phyloP scores from a whole-genome alignment of 2,888 invertebrate genomes.

The Stramonita haemastoma region DNA sequence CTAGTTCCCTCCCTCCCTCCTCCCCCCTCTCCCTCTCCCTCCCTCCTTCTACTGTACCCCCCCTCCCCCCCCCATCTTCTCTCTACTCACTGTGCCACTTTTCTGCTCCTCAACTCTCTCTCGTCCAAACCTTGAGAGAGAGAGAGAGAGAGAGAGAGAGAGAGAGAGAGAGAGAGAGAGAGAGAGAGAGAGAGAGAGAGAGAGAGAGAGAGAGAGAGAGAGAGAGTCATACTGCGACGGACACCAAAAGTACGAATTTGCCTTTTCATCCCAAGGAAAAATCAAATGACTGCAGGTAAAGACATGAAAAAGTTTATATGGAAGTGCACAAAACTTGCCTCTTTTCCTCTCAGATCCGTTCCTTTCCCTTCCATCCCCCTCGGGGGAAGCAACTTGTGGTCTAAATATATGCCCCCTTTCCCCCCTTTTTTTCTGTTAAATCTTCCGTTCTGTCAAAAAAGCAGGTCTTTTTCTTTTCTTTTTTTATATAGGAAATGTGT shows the following conservation, averaged over 20 bases:
- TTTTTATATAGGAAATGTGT: too few species aligned
- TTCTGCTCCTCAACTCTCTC: background rate
- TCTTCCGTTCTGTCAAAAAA: too few species aligned
- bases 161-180: background rate
- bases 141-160: constrained; percentile 3
- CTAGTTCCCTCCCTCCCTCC: background rate
- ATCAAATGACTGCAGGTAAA: constrained; percentile 4
- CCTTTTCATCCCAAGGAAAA: background rate
- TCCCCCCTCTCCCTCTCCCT: background rate
- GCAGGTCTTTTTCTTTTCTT: too few species aligned
- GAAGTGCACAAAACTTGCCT: background rate
- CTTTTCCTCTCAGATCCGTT: background rate
- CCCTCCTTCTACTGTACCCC: too few species aligned
- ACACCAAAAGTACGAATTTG: background rate
- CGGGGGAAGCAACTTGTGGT: background rate
- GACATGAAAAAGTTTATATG: constrained; percentile 7
- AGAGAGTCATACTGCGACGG: background rate
- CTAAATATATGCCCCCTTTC: too few species aligned
- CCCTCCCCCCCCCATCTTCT: background rate
- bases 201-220: background rate
- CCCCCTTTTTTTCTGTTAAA: too few species aligned
- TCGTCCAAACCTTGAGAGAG: background rate
- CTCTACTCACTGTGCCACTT: background rate
- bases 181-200: background rate
- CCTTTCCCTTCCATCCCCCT: background rate